phyloP scores from a whole-genome alignment of 1,140 invertebrate genomes.

The Ostrea denselamellosa region DNA sequence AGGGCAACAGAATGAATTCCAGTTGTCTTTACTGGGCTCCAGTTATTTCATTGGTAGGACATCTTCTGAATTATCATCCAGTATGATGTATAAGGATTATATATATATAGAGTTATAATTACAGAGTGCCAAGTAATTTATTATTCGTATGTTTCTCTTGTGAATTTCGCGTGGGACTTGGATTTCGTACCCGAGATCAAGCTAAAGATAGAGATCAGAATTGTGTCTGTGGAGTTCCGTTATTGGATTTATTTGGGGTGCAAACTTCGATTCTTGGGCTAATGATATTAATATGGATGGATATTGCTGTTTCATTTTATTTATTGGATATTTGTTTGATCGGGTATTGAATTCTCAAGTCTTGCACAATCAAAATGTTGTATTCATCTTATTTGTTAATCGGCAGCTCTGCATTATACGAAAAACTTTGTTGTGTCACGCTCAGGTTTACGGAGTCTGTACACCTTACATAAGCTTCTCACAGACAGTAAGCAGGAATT shows the following conservation, averaged over 20 bases:
- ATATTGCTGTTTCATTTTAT: background rate
- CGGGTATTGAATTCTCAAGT: background rate
- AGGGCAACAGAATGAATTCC: background rate
- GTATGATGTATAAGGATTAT: background rate
- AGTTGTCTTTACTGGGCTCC: background rate
- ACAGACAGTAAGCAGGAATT: background rate
- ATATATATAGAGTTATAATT: background rate
- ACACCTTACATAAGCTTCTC: background rate
- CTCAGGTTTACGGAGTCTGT: background rate
- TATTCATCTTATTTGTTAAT: background rate
- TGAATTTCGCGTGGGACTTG: background rate
- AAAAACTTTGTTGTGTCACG: background rate
- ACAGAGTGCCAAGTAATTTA: background rate
- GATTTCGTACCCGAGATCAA: background rate
- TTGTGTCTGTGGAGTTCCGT: no score
- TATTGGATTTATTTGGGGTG: background rate
- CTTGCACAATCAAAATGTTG: conserved; percentile 1
- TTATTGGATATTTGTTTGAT: background rate
- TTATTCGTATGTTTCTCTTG: background rate
- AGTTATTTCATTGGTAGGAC: background rate
- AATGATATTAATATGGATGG: conserved; percentile 1
- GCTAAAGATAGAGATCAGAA: background rate
- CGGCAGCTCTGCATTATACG: background rate
- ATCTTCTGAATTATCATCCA: background rate
- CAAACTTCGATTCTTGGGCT: background rate